Evolutionary conservation across 53 echinoderm and acorn worm species (phyloP).

Genomic region (Apostichopus leukothele): DNA sequence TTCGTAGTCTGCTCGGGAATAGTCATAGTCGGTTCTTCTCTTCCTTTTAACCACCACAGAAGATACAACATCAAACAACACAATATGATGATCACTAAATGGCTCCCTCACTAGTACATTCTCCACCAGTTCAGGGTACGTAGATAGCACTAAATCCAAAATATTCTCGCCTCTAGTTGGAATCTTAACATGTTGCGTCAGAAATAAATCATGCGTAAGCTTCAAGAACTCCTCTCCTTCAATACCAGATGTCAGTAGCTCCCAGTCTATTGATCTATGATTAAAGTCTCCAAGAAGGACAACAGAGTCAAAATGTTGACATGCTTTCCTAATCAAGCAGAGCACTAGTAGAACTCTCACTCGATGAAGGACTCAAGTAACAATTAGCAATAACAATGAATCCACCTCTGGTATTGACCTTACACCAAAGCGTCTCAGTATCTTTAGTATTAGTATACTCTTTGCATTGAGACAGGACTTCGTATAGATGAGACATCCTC

Average conservation of each 20-base stretch:
- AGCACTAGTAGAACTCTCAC: neutral
- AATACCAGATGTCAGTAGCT: neutral
- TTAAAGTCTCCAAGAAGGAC: constrained; percentile 30
- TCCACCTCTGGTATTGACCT: neutral
- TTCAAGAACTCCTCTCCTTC: neutral
- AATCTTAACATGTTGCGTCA: constrained; percentile 31
- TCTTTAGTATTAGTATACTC: neutral
- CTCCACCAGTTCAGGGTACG: constrained; percentile 22
- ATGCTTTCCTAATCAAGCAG: constrained; percentile 19
- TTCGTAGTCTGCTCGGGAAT: neutral
- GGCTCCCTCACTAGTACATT: constrained; percentile 17
- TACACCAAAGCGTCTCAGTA: constrained; percentile 25
- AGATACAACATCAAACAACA: constrained; percentile 18
- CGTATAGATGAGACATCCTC: neutral
- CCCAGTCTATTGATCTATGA: neutral
- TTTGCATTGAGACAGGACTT: constrained; percentile 18
- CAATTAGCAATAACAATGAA: neutral
- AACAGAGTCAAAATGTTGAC: constrained; percentile 19
- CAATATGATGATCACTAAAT: constrained; percentile 30
- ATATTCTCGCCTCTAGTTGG: constrained; percentile 29
- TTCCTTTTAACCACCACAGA: constrained; percentile 4
- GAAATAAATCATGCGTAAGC: constrained; percentile 15
- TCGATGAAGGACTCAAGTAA: neutral
- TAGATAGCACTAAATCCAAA: constrained; percentile 26
- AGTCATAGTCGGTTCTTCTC: neutral